phyloP scores from a whole-genome alignment of 2,888 invertebrate species.

The Chloroclystis v-ata region DNA sequence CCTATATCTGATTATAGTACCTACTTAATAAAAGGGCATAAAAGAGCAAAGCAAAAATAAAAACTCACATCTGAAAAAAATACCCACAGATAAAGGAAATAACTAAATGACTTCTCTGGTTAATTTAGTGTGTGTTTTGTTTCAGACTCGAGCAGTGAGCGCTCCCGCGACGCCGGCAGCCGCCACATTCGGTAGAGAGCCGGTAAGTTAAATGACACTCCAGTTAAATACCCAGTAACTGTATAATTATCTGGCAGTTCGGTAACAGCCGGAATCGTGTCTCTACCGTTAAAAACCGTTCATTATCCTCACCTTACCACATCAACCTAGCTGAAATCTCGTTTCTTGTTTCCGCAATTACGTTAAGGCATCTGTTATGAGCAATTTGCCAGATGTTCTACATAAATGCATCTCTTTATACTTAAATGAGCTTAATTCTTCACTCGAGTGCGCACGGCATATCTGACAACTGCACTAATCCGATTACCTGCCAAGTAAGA shows the following conservation, averaged over 20 bases:
- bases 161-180: constrained; percentile 69
- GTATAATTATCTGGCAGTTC: constrained; percentile 10
- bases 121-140: constrained; percentile 44
- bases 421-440: constrained; percentile 40
- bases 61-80: no score
- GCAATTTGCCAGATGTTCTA: constrained; percentile 30
- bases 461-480: constrained; percentile 48
- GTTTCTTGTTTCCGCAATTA: constrained; percentile 29
- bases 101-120: no score
- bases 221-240: constrained; percentile 1
- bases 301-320: constrained; percentile 13
- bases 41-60: no score
- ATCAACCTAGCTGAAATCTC: constrained; percentile 12
- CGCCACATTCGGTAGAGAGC: constrained; percentile 54
- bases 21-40: no score
- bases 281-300: constrained; percentile 12
- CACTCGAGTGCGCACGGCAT: constrained; percentile 25
- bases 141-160: constrained; percentile 72
- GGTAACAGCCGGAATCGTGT: constrained; percentile 6
- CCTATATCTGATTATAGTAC: no score
- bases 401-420: constrained; percentile 38
- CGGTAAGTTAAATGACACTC: constrained; percentile 41
- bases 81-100: no score
- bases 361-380: constrained; percentile 30
- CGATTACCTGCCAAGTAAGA: constrained; percentile 54